Base-by-base conservation (phyloP, 1,140 invertebrate genomes). In the Geopemphigus sp. region DNA sequence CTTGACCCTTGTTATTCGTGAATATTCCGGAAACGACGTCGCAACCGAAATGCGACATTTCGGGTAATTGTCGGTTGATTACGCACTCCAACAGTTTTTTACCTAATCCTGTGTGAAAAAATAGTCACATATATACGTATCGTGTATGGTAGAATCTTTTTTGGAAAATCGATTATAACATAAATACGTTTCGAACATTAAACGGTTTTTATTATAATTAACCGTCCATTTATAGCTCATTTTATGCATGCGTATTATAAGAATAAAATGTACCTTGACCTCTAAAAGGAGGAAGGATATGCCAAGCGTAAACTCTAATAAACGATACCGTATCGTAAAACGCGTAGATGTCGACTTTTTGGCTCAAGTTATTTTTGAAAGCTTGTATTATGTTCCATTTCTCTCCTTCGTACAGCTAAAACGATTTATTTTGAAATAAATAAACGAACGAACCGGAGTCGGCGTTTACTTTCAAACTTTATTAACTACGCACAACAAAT, bases 301-400 rank as follows among this genome's bases (percentile, higher is more conserved):
- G 32, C 73, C 73, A 76, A 57, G 73, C 73, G 11, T 76, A 76
- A 59, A 76, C 22, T 45, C 54, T 32, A n/a, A 56, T 24, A 12
- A 76, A 76, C 4, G 29, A 54, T 24, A 1, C 12, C 0, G 32
- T 59, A 4, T 59, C 39, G n/a, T 59, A 76, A 57, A 22, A 57
- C 39, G 59, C 45, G 24, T 76, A 76, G 22, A 76, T 76, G 14
- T 76, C n/a, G n/a, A 76, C n/a, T 39, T 76, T 59, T 76, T 76
- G 73, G n/a, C 56, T 76, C 12, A 76, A 39, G n/a, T 59, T 1
- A 11, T 59, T 76, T 57, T 59, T 76, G 32, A 76, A 76, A 59
- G 45, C 22, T 12, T 76, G 73, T 59, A 76, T 76, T 59, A 22
- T 22, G 24, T 76, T 76, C 73, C 73, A 76, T 47, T 39, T 76